Conservation (phyloP, 1,140 invertebrate species). For the Drosophila neocordata region DNA sequence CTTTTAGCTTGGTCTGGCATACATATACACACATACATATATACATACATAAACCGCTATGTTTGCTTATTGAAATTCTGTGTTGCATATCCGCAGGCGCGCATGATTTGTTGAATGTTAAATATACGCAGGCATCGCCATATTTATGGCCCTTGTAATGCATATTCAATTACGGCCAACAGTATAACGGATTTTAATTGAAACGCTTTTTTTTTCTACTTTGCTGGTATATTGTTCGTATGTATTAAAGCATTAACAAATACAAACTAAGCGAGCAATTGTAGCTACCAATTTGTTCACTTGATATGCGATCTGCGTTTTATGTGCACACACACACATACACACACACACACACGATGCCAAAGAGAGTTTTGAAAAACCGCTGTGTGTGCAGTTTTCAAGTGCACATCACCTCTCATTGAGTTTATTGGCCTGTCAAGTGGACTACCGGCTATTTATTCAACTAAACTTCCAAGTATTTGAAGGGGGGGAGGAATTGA, state of each 20-base stretch:
- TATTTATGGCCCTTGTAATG: constrained; percentile 66
- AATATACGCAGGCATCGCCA: constrained; percentile 38
- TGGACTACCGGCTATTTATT: constrained; percentile 10
- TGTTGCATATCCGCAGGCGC: constrained; percentile 78
- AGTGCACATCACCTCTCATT: constrained; percentile 4
- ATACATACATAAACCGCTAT: constrained; percentile 29
- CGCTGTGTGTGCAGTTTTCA: constrained; percentile 4
- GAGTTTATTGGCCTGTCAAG: constrained; percentile 18
- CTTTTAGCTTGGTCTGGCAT: constrained; percentile 15
- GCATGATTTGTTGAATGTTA: constrained; percentile 73
- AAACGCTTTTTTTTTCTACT: constrained; percentile 34
- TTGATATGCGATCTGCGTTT: constrained; percentile 59
- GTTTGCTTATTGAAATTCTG: constrained; percentile 80
- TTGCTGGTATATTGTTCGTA: not conserved
- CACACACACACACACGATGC: not conserved
- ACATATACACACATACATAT: no score
- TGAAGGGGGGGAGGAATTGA: not conserved
- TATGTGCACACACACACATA: constrained; percentile 28
- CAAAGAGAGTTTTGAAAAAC: not conserved
- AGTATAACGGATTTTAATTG: constrained; percentile 63
- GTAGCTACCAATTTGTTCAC: constrained; percentile 21
- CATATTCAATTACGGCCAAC: constrained; percentile 66
- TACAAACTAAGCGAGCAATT: constrained; percentile 43
- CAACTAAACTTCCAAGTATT: constrained; percentile 3
- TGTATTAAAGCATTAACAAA: constrained; percentile 50